These are phyloP conservation scores for Strix uralensis DNA, from an alignment of 2,113 vertebrate genomes.

Conservation along the genomic window DNA sequence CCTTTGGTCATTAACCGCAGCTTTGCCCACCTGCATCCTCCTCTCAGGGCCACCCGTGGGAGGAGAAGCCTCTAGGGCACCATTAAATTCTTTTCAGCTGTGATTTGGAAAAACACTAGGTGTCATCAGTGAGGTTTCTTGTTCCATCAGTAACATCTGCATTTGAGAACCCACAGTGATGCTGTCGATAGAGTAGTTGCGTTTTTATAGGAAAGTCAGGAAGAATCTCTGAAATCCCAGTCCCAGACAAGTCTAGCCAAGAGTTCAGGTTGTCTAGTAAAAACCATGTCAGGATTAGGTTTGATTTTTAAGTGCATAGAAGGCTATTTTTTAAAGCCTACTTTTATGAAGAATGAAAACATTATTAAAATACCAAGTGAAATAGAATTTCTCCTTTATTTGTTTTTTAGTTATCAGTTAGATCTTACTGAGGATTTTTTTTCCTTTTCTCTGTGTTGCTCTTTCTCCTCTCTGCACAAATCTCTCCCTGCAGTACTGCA, in stretches of 20 bases:
- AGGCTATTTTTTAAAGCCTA: background rate
- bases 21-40: rapidly evolving
- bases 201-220: slow-evolving; percentile 30
- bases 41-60: background rate
- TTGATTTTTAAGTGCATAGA: background rate
- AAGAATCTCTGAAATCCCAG: slow-evolving; percentile 63
- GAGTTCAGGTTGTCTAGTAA: slow-evolving; percentile 38
- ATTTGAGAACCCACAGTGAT: background rate
- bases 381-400: background rate
- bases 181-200: background rate
- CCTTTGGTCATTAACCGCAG: background rate
- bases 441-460: background rate
- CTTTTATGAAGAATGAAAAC: slow-evolving; percentile 19
- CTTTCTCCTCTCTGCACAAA: background rate
- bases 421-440: background rate
- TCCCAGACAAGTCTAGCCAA: slow-evolving; percentile 61
- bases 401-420: background rate
- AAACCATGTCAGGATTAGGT: slow-evolving; percentile 42
- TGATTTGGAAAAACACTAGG: slow-evolving; percentile 3
- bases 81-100: background rate
- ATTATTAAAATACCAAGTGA: slow-evolving; percentile 15
- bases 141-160: background rate
- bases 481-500: background rate
- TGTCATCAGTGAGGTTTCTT: slow-evolving; percentile 37
- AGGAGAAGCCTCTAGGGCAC: background rate